Evolutionary conservation across 2,888 invertebrate species (phyloP), one percentile per base, ranked within the genome.

Genomic region (Erannis defoliaria): DNA sequence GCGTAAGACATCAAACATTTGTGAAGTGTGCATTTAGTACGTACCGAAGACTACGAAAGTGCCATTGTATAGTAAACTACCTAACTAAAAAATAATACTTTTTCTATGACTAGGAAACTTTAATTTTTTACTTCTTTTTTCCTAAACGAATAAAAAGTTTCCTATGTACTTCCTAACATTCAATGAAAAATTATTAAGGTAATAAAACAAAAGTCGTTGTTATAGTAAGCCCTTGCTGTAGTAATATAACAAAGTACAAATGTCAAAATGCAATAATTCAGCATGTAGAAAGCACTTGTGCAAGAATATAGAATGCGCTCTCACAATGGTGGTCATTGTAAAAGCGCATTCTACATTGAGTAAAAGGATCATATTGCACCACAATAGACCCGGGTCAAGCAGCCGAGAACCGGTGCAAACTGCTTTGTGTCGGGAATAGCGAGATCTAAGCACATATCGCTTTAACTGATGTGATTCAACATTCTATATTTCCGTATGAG

Each of bases 351-450:
- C 31, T 9, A 53, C 56, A 43, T 57, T 37, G 43, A 42, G 46
- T 55, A 51, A 55, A 55, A 55, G 61, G 61, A 61, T 61, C 54
- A 55, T 55, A 55, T 50, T 26, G 26, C 23, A 29, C 37, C 55
- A 56, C 62, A 62, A 62, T 62, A 26, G 43, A 38, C 40, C 23
- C 29, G 57, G 45, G 49, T 60, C 61, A 46, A 53, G 53, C 19
- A 38, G 38, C 55, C 23, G 37, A 21, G 40, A 16, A 42, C 23
- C 31, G 46, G 49, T 43, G 49, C 60, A 60, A 37, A 49, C 60
- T 43, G 55, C 60, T 60, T 60, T 50, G 60, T 60, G 43, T 50
- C 23, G 60, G 55, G 50, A 48, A 59, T 54, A n/a, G 40, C 35
- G 18, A 26, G 46, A 59, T 55, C 16, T 12, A 48, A 29, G 26